A percentile compares a stretch with the other conserved stretches of the same genome.
Evolutionary conservation across 2,888 invertebrate species (phyloP).

Genomic region (Leuctra nigra): DNA sequence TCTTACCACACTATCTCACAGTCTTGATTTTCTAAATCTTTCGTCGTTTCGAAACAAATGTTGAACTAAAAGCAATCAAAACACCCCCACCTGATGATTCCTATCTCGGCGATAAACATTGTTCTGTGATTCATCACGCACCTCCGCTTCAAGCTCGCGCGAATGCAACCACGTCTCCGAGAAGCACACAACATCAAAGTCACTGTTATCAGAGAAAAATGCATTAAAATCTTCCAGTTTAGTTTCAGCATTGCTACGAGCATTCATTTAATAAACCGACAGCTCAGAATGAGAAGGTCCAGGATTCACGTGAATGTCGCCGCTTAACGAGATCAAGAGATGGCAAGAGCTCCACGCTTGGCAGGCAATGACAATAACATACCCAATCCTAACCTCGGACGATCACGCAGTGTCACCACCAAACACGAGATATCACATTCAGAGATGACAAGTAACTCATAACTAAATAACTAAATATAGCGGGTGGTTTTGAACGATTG

Average conservation of each 20-base stretch:
- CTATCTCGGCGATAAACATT: background rate
- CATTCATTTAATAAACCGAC: too few species aligned
- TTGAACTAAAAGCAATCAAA: background rate
- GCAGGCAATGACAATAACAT: too few species aligned
- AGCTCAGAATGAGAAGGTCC: too few species aligned
- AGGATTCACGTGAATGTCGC: slow-evolving; percentile 4
- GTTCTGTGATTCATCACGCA: background rate
- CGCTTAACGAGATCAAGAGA: background rate
- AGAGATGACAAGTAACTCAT: too few species aligned
- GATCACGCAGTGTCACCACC: too few species aligned
- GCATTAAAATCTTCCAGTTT: background rate
- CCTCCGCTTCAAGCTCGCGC: background rate
- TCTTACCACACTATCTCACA: background rate
- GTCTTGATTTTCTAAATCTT: too few species aligned
- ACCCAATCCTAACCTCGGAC: too few species aligned
- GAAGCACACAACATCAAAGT: background rate
- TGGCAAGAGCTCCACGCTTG: too few species aligned
- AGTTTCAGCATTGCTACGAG: background rate
- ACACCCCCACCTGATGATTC: background rate
- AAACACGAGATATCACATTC: too few species aligned
- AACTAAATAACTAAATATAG: too few species aligned
- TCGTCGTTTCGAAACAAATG: background rate
- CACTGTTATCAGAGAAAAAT: background rate
- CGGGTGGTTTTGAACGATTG: too few species aligned
- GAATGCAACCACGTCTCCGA: background rate